A percentile compares a stretch with the other conserved stretches of the same genome.
These are phyloP conservation scores for Drosophila kuntzei DNA, from an alignment of 2,888 invertebrate species.

Conservation along the genomic window DNA sequence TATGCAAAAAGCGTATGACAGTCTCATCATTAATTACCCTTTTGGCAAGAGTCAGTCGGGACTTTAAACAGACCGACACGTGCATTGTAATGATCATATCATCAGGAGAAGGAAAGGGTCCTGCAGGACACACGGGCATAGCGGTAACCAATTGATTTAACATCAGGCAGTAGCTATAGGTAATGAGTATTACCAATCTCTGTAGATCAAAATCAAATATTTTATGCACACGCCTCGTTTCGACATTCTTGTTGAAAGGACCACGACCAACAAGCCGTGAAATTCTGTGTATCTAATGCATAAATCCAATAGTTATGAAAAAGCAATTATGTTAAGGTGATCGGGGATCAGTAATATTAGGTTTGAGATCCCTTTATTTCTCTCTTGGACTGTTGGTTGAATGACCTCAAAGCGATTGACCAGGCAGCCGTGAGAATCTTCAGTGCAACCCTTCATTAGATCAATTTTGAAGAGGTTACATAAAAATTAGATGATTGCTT, in stretches of 20 bases:
- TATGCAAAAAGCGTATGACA: conserved; percentile 49
- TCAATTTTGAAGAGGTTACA: conserved; percentile 65
- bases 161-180: conserved; percentile 25
- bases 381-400: conserved; percentile 50
- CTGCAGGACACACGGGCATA: conserved; percentile 47
- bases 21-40: conserved; percentile 66
- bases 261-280: conserved; percentile 72
- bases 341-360: conserved; percentile 1
- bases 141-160: conserved; percentile 71
- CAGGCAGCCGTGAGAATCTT: conserved; percentile 63
- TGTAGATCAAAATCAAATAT: conserved; percentile 70
- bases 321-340: conserved; percentile 57
- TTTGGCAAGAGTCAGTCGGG: conserved; percentile 34
- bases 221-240: conserved; percentile 71
- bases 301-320: conserved; percentile 68
- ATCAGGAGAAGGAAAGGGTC: conserved; percentile 44
- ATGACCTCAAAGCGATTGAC: conserved; percentile 69
- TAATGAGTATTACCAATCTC: conserved; percentile 41
- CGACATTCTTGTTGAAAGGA: conserved; percentile 22
- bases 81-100: conserved; percentile 72
- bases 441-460: conserved; percentile 65
- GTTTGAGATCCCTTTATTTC: conserved; percentile 39
- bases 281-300: conserved; percentile 59
- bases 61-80: conserved; percentile 64
- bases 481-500: conserved; percentile 71